phyloP scores from a whole-genome alignment of 2,797 vertebrate genomes.

The Tragopan temminckii region DNA sequence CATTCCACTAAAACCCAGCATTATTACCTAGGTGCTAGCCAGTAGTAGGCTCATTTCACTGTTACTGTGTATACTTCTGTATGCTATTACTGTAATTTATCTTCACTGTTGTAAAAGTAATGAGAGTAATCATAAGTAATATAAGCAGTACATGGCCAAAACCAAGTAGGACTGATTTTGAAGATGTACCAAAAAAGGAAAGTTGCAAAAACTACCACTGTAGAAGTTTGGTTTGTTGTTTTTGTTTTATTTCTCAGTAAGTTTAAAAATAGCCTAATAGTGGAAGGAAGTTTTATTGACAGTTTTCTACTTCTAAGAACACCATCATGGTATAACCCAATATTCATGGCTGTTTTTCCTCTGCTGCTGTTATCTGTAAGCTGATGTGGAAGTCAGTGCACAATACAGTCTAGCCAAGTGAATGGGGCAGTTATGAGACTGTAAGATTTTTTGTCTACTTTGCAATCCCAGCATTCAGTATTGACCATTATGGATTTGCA shows the following conservation, averaged over 20 bases:
- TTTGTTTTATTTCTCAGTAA: background rate
- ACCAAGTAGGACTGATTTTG: background rate
- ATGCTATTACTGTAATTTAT: background rate
- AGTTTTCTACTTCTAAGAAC: background rate
- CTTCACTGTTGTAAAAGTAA: background rate
- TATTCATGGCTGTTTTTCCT: background rate
- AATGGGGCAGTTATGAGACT: conserved; percentile 10
- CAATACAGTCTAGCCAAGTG: background rate
- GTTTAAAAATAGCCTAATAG: background rate
- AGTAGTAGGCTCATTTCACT: background rate
- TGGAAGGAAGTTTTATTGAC: background rate
- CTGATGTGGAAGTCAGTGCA: background rate
- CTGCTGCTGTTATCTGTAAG: background rate
- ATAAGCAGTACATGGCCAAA: background rate
- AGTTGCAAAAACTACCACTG: background rate
- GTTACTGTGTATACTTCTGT: background rate
- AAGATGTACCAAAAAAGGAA: background rate
- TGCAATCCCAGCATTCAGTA: background rate
- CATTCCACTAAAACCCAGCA: fast-evolving
- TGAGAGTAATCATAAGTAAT: background rate
- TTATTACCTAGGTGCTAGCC: background rate
- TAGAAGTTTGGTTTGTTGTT: background rate
- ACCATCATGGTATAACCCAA: background rate
- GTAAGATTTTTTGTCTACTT: background rate
- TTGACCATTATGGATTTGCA: background rate